phyloP scores from a whole-genome alignment of 1,140 invertebrate genomes.

The Bactericera cockerelli region DNA sequence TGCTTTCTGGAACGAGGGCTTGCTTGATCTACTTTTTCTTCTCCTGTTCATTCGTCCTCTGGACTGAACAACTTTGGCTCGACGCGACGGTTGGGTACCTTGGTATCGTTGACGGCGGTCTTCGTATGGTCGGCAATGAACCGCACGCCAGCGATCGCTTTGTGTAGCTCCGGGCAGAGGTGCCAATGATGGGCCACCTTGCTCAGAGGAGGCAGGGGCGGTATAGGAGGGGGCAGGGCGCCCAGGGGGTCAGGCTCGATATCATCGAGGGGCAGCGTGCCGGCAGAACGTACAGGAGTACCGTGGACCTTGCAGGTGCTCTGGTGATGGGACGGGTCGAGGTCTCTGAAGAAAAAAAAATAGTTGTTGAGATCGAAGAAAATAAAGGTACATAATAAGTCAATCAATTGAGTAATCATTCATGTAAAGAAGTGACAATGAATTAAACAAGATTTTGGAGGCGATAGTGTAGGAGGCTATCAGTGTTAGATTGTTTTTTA shows the following conservation, averaged over 20 bases:
- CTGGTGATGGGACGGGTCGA: slow-evolving; percentile 36
- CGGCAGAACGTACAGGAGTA: slow-evolving; percentile 35
- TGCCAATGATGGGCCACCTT: slow-evolving; percentile 46
- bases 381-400: no score
- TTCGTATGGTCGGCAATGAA: slow-evolving; percentile 88
- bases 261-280: slow-evolving; percentile 25
- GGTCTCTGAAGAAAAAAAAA: slow-evolving; percentile 35
- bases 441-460: no score
- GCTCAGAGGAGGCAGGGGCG: slow-evolving; percentile 26
- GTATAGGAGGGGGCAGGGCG: slow-evolving; percentile 21
- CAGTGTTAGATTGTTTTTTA: no score
- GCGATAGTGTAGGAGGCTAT: no score
- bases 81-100: no score
- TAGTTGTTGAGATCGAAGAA: neutral
- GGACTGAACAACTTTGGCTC: no score
- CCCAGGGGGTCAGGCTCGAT: slow-evolving; percentile 21
- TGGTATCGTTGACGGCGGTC: slow-evolving; percentile 77
- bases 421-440: no score
- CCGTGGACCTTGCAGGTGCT: slow-evolving; percentile 45
- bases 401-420: no score
- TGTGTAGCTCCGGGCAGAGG: slow-evolving; percentile 78
- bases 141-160: slow-evolving; percentile 77
- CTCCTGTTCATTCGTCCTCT: no score
- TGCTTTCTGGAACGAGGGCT: no score
- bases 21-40: no score